These are phyloP conservation scores for Leptinotarsa juncta DNA, from an alignment of 2,888 invertebrate species.

Conservation along the genomic window DNA sequence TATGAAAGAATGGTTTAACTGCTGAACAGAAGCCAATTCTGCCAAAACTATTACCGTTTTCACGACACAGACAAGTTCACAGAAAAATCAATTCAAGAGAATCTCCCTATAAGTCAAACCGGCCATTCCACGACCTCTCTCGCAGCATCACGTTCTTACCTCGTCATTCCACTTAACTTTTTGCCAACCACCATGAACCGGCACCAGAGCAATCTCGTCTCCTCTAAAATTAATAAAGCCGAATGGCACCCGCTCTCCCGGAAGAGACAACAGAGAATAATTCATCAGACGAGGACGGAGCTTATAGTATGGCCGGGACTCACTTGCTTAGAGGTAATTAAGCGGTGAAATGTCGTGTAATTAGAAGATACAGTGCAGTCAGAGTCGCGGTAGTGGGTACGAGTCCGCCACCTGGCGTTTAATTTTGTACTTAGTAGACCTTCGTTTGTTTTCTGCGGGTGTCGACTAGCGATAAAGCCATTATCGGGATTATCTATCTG, in stretches of 20 bases:
- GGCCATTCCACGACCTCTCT: background rate
- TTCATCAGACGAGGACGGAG: conserved; percentile 9
- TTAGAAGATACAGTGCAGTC: conserved; percentile 44
- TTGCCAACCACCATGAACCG: background rate
- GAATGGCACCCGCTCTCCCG: conserved; percentile 12
- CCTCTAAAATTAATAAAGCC: conserved; percentile 18
- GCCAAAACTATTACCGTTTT: no score
- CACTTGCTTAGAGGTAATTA: conserved; percentile 49
- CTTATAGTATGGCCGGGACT: conserved; percentile 1
- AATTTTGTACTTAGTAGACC: conserved; percentile 37
- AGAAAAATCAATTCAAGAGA: no score
- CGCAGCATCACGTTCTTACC: background rate
- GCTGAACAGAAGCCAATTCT: no score
- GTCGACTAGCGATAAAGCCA: conserved; percentile 12
- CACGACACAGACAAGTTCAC: no score
- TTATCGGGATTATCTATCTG: conserved; percentile 4
- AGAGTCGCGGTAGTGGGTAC: conserved; percentile 37
- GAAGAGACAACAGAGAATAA: conserved; percentile 18
- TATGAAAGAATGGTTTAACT: no score
- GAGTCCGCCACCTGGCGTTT: conserved; percentile 41
- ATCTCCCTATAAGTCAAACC: no score
- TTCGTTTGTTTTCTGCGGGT: conserved; percentile 25
- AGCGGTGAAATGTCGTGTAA: conserved; percentile 46
- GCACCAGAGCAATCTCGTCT: conserved; percentile 1
- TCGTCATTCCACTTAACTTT: background rate